Conservation (phyloP, 2,888 invertebrate species). For the Hydropsyche betteni region DNA sequence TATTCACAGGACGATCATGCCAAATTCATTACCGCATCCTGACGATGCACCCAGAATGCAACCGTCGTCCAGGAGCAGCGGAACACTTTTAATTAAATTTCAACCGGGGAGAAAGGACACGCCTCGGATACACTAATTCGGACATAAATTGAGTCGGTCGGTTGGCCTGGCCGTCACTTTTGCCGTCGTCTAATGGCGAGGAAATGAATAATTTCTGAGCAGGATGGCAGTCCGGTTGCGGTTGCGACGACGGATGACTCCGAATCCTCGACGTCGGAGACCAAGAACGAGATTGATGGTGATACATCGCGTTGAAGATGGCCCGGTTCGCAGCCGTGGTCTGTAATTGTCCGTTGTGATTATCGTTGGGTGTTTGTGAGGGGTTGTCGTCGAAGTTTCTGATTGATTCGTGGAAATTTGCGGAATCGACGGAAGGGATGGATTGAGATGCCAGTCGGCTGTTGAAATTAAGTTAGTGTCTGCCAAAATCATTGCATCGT, state of each 20-base stretch:
- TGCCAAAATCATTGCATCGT: too few relatives aligned
- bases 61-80: background rate
- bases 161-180: constrained; percentile 32
- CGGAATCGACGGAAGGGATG: too few relatives aligned
- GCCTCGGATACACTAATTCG: constrained; percentile 36
- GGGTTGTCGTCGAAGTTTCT: too few relatives aligned
- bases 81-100: constrained; percentile 37
- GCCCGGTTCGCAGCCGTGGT: too few relatives aligned
- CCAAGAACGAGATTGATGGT: background rate
- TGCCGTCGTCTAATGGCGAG: constrained; percentile 40
- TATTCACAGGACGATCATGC: too few relatives aligned
- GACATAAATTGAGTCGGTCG: constrained; percentile 34
- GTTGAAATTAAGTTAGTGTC: too few relatives aligned
- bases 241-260: background rate
- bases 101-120: constrained; percentile 2
- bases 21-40: too few relatives aligned
- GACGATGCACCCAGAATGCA: too few relatives aligned
- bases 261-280: background rate
- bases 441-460: too few relatives aligned
- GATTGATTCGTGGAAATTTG: too few relatives aligned
- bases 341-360: too few relatives aligned
- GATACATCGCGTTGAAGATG: constrained; percentile 21
- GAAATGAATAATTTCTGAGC: constrained; percentile 43
- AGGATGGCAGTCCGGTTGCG: background rate
- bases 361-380: too few relatives aligned